These are phyloP conservation scores for Leptopilina clavipes DNA, from an alignment of 1,140 invertebrate species.

Conservation along the genomic window DNA sequence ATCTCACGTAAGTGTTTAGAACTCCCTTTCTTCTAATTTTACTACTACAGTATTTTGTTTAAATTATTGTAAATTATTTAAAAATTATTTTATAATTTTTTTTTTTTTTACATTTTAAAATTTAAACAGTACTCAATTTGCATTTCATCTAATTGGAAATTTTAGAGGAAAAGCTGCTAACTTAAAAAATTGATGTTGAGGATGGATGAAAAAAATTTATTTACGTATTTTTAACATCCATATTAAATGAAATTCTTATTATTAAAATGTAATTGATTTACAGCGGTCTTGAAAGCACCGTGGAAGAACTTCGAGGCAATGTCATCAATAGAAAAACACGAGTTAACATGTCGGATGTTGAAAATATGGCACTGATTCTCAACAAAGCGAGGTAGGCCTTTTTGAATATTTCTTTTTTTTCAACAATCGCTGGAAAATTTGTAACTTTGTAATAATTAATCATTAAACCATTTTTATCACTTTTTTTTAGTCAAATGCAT, in stretches of 20 bases:
- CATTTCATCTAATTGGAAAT: too few species aligned
- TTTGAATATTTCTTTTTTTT: conserved; percentile 1
- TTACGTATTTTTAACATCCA: neutral
- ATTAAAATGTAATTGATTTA: too few species aligned
- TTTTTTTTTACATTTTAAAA: too few species aligned
- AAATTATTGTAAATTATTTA: too few species aligned
- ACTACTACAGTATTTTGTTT: too few species aligned
- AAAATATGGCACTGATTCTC: conserved; percentile 94
- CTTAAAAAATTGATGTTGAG: neutral
- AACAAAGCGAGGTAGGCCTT: conserved; percentile 85
- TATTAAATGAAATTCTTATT: neutral
- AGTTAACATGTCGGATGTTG: conserved; percentile 97
- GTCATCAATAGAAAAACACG: conserved; percentile 95
- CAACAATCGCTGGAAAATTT: neutral
- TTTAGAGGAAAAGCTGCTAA: too few species aligned
- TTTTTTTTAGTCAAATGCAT: too few species aligned
- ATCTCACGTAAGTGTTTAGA: conserved; percentile 81
- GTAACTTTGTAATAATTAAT: neutral
- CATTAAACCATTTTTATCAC: neutral
- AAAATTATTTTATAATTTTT: too few species aligned
- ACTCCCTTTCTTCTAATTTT: too few species aligned
- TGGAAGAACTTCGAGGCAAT: conserved; percentile 94
- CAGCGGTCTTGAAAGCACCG: conserved; percentile 93
- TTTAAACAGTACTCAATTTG: too few species aligned
- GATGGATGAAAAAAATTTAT: conserved; percentile 2